A percentile compares a stretch with the other conserved stretches of the same genome.
Evolutionary conservation across 2,797 vertebrate genomes (phyloP).

Genomic region (Scarus forsteni): DNA sequence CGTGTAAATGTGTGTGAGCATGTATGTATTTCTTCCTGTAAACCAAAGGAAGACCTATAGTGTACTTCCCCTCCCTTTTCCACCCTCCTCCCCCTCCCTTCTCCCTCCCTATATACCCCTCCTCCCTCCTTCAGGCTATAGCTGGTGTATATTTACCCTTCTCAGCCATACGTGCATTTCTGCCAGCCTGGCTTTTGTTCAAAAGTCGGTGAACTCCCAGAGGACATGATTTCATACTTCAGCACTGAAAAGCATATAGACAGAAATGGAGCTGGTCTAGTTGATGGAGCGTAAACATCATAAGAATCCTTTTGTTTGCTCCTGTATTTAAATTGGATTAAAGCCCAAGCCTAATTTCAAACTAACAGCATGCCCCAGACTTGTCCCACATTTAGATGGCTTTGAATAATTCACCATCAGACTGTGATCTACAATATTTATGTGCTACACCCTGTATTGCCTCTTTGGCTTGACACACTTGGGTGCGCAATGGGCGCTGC

Average conservation of each 20-base stretch:
- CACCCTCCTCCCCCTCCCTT: background rate
- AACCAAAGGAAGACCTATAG: constrained; percentile 35
- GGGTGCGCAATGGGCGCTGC: no score
- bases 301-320: background rate
- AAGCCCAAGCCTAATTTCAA: background rate
- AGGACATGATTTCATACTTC: constrained; percentile 7
- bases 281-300: background rate
- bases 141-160: constrained; percentile 25
- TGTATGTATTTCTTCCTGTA: constrained; percentile 27
- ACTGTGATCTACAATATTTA: constrained; percentile 70
- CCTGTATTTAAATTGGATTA: background rate
- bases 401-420: constrained; percentile 72
- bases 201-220: constrained; percentile 6
- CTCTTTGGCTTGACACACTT: constrained; percentile 41
- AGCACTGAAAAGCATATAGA: background rate
- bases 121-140: constrained; percentile 8
- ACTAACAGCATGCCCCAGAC: background rate
- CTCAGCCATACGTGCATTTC: constrained; percentile 11
- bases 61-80: background rate
- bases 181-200: constrained; percentile 35
- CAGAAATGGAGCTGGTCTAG: background rate
- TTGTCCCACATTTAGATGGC: constrained; percentile 53
- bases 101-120: constrained; percentile 10
- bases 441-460: constrained; percentile 49
- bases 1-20: constrained; percentile 14